phyloP scores from a whole-genome alignment of 2,888 invertebrate genomes.

The Cerastoderma edule region DNA sequence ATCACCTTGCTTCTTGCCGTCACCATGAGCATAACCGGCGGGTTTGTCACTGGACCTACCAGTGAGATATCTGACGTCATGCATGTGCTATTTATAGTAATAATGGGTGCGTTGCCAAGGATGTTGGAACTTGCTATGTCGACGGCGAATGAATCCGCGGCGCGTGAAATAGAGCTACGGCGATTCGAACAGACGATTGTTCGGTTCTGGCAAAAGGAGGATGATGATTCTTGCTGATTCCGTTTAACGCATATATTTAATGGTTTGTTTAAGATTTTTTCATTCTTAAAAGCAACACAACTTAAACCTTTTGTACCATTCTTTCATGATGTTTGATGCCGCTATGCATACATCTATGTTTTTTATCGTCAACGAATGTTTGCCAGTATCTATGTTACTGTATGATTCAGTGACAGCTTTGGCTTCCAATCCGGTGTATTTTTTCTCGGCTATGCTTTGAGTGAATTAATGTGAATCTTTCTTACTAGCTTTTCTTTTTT shows the following conservation, averaged over 20 bases:
- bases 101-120: constrained; percentile 45
- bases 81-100: constrained; percentile 53
- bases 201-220: constrained; percentile 32
- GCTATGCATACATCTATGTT: background rate
- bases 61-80: constrained; percentile 53
- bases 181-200: constrained; percentile 31
- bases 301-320: background rate
- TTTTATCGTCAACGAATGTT: background rate
- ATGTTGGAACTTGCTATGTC: constrained; percentile 35
- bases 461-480: too few species aligned
- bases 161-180: constrained; percentile 37
- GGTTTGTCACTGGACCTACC: constrained; percentile 29
- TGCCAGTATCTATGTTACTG: too few species aligned
- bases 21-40: constrained; percentile 29
- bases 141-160: constrained; percentile 22
- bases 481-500: too few species aligned
- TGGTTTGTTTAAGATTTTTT: background rate
- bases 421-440: too few species aligned
- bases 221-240: background rate
- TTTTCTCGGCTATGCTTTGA: too few species aligned
- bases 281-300: background rate
- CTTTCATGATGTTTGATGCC: background rate
- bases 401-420: too few species aligned
- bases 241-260: too few species aligned
- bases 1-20: constrained; percentile 32